phyloP scores from a whole-genome alignment of 2,888 invertebrate species.

The Siphlonurus alternatus region DNA sequence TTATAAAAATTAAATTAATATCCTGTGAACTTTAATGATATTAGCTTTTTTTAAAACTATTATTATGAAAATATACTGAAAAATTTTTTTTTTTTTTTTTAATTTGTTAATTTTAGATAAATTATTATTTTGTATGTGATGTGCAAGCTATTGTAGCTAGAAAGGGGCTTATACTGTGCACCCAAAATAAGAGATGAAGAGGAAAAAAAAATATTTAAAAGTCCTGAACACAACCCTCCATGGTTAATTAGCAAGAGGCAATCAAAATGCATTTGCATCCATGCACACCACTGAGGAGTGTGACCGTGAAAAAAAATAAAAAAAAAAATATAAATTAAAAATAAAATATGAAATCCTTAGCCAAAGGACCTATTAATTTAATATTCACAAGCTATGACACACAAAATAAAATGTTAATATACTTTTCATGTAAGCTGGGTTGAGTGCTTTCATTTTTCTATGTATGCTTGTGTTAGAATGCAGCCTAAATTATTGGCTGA shows the following conservation, averaged over 20 bases:
- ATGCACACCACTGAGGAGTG: background rate
- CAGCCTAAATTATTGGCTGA: background rate
- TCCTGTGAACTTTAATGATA: too few relatives aligned
- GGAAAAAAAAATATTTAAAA: background rate
- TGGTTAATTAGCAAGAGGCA: background rate
- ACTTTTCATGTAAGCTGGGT: background rate
- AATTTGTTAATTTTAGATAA: constrained; percentile 1
- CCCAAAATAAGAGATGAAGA: background rate
- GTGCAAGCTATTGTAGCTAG: background rate
- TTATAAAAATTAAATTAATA: too few relatives aligned
- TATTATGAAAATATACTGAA: background rate
- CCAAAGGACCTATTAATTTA: background rate
- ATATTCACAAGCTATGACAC: background rate
- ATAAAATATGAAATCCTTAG: too few relatives aligned
- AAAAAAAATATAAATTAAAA: too few relatives aligned
- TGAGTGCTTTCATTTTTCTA: background rate
- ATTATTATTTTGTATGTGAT: background rate
- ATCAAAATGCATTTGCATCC: background rate
- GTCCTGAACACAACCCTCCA: background rate
- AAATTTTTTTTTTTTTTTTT: background rate
- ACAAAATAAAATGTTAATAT: background rate
- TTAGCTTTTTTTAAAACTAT: too few relatives aligned
- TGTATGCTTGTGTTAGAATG: background rate
- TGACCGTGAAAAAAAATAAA: background rate
- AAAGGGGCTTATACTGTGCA: background rate